Conservation (phyloP, 1,140 invertebrate genomes). For the Aleiodes sp. region DNA sequence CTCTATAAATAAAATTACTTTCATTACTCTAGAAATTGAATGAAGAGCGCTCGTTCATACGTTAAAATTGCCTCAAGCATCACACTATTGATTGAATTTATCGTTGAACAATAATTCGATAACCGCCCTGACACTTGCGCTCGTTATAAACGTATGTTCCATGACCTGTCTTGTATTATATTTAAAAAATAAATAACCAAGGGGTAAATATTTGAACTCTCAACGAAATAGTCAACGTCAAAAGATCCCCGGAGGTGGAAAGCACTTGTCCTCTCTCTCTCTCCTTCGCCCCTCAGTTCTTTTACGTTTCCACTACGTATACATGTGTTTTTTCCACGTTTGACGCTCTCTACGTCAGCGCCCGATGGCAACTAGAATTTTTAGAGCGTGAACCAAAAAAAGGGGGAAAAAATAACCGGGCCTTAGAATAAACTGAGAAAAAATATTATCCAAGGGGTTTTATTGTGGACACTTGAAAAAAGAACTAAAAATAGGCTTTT, state of each 20-base stretch:
- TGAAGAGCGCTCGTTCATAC: too few species aligned
- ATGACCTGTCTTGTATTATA: slow-evolving; percentile 17
- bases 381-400: slow-evolving; percentile 28
- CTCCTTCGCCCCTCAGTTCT: background rate
- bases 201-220: background rate
- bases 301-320: slow-evolving; percentile 2
- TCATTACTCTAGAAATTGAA: too few species aligned
- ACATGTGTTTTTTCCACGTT: background rate
- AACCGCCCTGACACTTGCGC: background rate
- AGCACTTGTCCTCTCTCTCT: slow-evolving; percentile 17
- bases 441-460: background rate
- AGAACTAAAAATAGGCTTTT: too few species aligned
- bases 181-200: background rate
- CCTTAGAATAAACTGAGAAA: background rate
- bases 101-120: background rate
- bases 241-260: slow-evolving; percentile 18
- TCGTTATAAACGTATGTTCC: slow-evolving; percentile 8
- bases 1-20: too few species aligned
- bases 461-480: background rate
- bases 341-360: background rate
- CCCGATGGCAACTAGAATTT: slow-evolving; percentile 13
- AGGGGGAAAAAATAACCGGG: background rate
- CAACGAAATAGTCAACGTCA: background rate
- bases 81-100: background rate
- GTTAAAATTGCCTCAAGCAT: too few species aligned